These are phyloP conservation scores for Geotrypetes seraphini DNA, from an alignment of 2,797 vertebrate species.

Conservation along the genomic window DNA sequence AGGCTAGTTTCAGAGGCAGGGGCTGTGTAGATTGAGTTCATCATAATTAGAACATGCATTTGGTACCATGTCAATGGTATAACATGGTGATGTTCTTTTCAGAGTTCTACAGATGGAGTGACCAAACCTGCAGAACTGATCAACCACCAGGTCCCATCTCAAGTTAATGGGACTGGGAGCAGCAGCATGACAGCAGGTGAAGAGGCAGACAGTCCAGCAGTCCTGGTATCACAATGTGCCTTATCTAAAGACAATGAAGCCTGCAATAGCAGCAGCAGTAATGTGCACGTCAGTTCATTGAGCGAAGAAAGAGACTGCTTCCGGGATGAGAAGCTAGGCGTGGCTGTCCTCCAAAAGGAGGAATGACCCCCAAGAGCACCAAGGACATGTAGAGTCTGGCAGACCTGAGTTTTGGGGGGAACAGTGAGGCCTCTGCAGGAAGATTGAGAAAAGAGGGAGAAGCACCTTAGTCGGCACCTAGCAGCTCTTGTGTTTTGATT, in stretches of 20 bases:
- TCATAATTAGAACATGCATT: no score
- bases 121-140: slow-evolving; percentile 63
- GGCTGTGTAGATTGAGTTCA: no score
- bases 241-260: slow-evolving; percentile 83
- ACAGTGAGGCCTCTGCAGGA: not conserved
- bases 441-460: not conserved
- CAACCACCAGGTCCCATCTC: slow-evolving; percentile 14
- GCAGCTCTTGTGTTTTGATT: no score
- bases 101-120: slow-evolving; percentile 27
- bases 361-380: slow-evolving; percentile 58
- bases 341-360: slow-evolving; percentile 72
- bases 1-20: no score
- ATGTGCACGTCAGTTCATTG: slow-evolving; percentile 38
- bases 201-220: slow-evolving; percentile 53
- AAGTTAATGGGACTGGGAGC: slow-evolving; percentile 38
- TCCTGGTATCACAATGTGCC: slow-evolving; percentile 75
- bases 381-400: not conserved
- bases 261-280: slow-evolving; percentile 22
- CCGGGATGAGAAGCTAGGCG: slow-evolving; percentile 74
- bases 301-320: slow-evolving; percentile 62
- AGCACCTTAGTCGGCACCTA: not conserved
- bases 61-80: no score
- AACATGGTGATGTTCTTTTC: slow-evolving; percentile 3
- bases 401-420: not conserved
- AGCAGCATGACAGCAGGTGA: slow-evolving; percentile 24